Conservation (phyloP, 2,797 vertebrate genomes). For the Chaetodon trifasciatus region DNA sequence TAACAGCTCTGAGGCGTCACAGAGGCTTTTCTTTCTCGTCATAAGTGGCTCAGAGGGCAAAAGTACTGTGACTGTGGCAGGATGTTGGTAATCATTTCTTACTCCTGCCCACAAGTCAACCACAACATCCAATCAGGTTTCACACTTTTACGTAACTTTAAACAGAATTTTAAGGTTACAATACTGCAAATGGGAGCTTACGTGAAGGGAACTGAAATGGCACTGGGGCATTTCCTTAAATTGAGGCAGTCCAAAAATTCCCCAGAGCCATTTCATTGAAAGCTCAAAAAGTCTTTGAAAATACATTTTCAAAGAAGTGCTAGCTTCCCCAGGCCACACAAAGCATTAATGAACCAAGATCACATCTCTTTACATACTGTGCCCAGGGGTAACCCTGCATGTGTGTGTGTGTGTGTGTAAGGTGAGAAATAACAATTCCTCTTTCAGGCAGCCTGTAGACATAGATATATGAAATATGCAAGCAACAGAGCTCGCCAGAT, state of each 20-base stretch:
- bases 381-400: neutral
- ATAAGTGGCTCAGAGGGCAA: neutral
- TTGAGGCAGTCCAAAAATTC: neutral
- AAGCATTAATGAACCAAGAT: neutral
- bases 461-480: neutral
- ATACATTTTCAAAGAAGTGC: neutral
- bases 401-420: neutral
- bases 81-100: neutral
- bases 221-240: neutral
- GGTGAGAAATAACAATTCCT: neutral
- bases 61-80: neutral
- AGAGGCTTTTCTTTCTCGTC: accelerated
- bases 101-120: neutral
- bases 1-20: neutral
- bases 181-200: accelerated
- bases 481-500: neutral
- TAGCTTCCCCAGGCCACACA: neutral
- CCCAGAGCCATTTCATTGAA: neutral
- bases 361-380: too few species aligned
- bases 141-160: accelerated
- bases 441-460: neutral
- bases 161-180: neutral
- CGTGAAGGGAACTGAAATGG: neutral
- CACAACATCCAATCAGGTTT: neutral
- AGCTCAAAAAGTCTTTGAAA: neutral